Conservation (phyloP, 2,797 vertebrate genomes). For the Phrynocephalus forsythii region DNA sequence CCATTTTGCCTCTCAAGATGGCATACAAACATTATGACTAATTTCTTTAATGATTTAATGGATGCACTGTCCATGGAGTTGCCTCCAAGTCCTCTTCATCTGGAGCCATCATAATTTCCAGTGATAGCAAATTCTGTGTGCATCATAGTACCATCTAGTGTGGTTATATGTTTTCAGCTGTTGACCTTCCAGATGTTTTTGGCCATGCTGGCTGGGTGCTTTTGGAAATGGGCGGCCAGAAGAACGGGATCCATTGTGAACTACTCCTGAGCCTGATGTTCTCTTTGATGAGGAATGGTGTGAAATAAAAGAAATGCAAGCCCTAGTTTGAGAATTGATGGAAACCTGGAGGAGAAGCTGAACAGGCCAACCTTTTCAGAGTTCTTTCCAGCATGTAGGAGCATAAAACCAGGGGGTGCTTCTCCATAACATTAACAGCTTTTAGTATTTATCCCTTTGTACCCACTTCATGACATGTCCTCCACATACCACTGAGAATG, state of each 20-base stretch:
- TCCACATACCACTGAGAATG: accelerated
- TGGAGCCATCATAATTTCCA: background rate
- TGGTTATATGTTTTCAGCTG: too few relatives aligned
- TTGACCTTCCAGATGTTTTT: too few relatives aligned
- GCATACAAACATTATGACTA: background rate
- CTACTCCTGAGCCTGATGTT: too few relatives aligned
- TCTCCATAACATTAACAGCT: background rate
- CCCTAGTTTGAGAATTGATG: background rate
- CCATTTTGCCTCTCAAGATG: background rate
- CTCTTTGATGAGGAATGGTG: too few relatives aligned
- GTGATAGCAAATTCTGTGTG: background rate
- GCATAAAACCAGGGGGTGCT: background rate
- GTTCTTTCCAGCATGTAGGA: background rate
- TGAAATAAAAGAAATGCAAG: background rate
- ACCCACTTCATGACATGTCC: accelerated
- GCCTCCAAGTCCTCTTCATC: background rate
- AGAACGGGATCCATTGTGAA: too few relatives aligned
- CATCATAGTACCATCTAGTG: background rate
- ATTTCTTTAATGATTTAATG: background rate
- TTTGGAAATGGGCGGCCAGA: too few relatives aligned
- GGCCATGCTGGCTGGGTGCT: too few relatives aligned
- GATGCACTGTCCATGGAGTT: background rate
- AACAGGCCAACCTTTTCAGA: background rate
- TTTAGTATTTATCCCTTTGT: background rate
- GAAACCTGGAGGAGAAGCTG: background rate